A percentile compares a stretch with the other conserved stretches of the same genome.
Conservation (phyloP, 2,113 vertebrate genomes). For the Aphyosemion australe region DNA sequence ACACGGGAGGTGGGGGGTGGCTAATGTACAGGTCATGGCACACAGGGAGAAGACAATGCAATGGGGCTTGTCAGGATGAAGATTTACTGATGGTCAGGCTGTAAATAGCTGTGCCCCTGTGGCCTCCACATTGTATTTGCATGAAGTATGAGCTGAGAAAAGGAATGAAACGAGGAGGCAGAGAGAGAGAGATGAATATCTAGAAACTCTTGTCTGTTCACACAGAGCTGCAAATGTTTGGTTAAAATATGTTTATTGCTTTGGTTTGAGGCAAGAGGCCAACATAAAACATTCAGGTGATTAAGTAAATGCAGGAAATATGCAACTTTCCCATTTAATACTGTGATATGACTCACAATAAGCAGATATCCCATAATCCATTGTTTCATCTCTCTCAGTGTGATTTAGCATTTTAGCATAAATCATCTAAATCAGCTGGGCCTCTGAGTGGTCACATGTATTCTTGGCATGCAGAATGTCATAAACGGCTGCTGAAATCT, state of each 20-base stretch:
- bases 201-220: neutral
- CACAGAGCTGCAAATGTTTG: neutral
- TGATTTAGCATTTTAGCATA: no score
- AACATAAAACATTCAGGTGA: neutral
- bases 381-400: no score
- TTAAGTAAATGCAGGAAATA: no score
- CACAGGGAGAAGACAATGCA: conserved; percentile 57
- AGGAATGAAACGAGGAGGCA: neutral
- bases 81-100: conserved; percentile 66
- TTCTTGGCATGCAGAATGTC: no score
- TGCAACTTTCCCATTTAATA: no score
- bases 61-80: conserved; percentile 58
- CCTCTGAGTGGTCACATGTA: no score
- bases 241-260: neutral
- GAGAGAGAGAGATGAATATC: neutral
- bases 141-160: conserved; percentile 29
- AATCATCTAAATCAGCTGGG: no score
- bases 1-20: conserved; percentile 1
- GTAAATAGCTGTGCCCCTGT: conserved; percentile 50
- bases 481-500: no score
- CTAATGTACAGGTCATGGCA: conserved; percentile 32
- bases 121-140: conserved; percentile 45
- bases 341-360: no score
- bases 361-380: no score
- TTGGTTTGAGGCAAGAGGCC: no score